Evolutionary conservation across 2,113 vertebrate genomes (phyloP).

Genomic region (Barbus barbus): DNA sequence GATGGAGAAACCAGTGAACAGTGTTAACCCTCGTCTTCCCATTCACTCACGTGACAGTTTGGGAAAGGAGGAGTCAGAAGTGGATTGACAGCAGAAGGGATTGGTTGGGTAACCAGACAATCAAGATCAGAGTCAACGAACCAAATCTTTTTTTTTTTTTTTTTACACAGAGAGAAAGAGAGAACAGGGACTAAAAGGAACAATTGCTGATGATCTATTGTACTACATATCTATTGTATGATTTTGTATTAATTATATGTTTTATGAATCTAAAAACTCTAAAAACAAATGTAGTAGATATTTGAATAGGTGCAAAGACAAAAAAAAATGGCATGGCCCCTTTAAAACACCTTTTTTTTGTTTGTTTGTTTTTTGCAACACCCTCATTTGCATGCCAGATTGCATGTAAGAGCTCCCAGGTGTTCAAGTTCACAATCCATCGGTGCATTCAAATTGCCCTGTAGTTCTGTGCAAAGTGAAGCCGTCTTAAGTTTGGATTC

Average conservation of each 20-base stretch:
- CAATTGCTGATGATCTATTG: background rate
- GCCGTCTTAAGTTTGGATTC: slow-evolving; percentile 1
- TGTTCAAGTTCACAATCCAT: slow-evolving; percentile 6
- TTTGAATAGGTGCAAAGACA: background rate
- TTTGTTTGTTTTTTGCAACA: too few relatives aligned
- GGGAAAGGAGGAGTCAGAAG: slow-evolving; percentile 8
- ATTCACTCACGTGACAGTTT: slow-evolving; percentile 28
- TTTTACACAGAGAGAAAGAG: background rate
- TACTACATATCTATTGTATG: background rate
- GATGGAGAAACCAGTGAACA: slow-evolving; percentile 36
- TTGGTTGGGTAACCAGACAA: slow-evolving; percentile 26
- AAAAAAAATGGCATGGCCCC: background rate
- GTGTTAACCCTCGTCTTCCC: slow-evolving; percentile 11
- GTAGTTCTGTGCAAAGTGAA: background rate
- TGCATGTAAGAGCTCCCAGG: background rate
- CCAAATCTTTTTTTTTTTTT: background rate
- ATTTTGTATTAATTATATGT: background rate
- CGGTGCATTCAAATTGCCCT: background rate
- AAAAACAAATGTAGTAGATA: background rate
- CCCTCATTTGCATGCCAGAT: background rate
- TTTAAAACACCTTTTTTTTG: background rate
- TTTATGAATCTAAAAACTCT: background rate
- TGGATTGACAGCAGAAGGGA: slow-evolving; percentile 1
- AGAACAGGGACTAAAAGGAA: background rate
- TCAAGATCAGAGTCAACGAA: slow-evolving; percentile 6